Evolutionary conservation across 2,888 invertebrate species (phyloP).

Genomic region (Andrena hattorfiana): DNA sequence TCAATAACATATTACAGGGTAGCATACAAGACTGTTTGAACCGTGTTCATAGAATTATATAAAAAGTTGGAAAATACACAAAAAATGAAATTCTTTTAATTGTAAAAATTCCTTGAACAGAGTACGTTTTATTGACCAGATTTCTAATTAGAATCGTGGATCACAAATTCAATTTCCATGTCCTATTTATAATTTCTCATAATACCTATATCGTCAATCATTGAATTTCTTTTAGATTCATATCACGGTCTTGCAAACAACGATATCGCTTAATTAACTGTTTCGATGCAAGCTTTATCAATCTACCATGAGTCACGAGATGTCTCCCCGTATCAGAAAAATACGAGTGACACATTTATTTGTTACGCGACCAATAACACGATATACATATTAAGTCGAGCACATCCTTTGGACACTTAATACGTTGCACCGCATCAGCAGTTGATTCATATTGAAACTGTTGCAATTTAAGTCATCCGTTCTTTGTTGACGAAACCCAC

Average conservation of each 20-base stretch:
- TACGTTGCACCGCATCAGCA: conserved; percentile 15
- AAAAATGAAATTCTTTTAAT: too few species aligned
- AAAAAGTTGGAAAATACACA: too few species aligned
- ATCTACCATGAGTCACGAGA: conserved; percentile 16
- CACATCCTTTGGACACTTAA: conserved; percentile 22
- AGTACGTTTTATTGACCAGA: too few species aligned
- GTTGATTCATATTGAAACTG: conserved; percentile 40
- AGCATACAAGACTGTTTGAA: too few species aligned
- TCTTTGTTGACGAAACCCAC: conserved; percentile 3
- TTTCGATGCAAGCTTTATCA: neutral
- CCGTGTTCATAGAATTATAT: too few species aligned
- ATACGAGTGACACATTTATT: conserved; percentile 25
- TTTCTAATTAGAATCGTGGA: neutral
- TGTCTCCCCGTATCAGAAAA: neutral
- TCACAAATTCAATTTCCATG: neutral
- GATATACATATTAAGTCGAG: conserved; percentile 9
- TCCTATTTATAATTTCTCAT: neutral
- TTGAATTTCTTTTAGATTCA: neutral
- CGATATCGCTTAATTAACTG: neutral
- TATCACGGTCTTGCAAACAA: neutral
- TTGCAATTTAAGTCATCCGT: neutral
- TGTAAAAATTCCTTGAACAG: too few species aligned
- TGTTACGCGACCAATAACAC: conserved; percentile 20
- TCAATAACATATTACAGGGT: too few species aligned
- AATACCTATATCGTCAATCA: neutral